A percentile compares a stretch with the other conserved stretches of the same genome.
These are phyloP conservation scores for Dendroctonus valens DNA, from an alignment of 1,140 invertebrate species.

Conservation along the genomic window DNA sequence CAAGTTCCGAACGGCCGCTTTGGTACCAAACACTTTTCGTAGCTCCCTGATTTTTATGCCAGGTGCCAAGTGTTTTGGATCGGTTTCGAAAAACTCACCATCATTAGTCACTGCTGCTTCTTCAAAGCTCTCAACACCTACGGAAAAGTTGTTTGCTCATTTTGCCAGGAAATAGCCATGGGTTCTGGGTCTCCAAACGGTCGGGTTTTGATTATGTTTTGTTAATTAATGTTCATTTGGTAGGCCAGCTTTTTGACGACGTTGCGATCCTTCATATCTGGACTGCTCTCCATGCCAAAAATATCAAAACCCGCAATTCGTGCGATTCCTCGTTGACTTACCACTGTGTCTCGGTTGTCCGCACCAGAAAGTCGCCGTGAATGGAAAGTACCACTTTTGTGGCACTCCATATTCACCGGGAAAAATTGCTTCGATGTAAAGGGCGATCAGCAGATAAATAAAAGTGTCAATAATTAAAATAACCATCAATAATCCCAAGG, in stretches of 20 bases:
- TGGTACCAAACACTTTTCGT: slow-evolving; percentile 59
- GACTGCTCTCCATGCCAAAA: too few relatives aligned
- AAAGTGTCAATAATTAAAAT: slow-evolving; percentile 66
- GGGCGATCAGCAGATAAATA: slow-evolving; percentile 65
- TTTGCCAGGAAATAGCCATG: too few relatives aligned
- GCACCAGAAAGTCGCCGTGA: slow-evolving; percentile 53
- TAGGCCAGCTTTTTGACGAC: too few relatives aligned
- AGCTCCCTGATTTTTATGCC: slow-evolving; percentile 66
- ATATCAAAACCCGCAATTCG: too few relatives aligned
- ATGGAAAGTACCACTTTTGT: slow-evolving; percentile 72
- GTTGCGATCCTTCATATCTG: too few relatives aligned
- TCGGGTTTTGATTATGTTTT: too few relatives aligned
- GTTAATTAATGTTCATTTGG: too few relatives aligned
- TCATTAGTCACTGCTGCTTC: slow-evolving; percentile 17
- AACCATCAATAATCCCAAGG: slow-evolving; percentile 62
- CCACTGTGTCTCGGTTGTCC: slow-evolving; percentile 11
- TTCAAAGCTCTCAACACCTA: slow-evolving; percentile 24
- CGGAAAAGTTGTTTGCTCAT: too few relatives aligned
- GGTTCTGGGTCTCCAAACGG: too few relatives aligned
- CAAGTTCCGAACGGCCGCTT: slow-evolving; percentile 56
- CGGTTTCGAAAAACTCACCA: slow-evolving; percentile 38
- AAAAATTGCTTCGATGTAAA: slow-evolving; percentile 74
- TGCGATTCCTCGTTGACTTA: too few relatives aligned
- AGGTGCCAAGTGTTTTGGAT: slow-evolving; percentile 47
- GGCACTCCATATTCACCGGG: slow-evolving; percentile 71